Evolutionary conservation across 2,113 vertebrate species (phyloP).

Genomic region (Notothenia coriiceps): DNA sequence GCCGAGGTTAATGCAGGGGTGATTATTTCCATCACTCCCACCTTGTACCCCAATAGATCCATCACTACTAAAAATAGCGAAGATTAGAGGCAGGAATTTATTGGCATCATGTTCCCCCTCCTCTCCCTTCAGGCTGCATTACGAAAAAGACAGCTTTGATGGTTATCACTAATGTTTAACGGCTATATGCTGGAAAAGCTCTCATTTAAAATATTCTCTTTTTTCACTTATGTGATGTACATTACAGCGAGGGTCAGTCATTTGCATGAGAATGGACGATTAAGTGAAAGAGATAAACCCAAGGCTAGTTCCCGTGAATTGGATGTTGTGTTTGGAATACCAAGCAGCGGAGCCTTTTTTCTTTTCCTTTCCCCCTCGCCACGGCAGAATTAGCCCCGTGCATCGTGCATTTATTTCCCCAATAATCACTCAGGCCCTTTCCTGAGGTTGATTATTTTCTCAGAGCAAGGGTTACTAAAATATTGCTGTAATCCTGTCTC

Average conservation of each 20-base stretch:
- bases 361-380: constrained; percentile 7
- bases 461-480: constrained; percentile 78
- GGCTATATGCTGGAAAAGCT: constrained; percentile 58
- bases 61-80: constrained; percentile 32
- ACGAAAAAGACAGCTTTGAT: constrained; percentile 45
- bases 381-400: constrained; percentile 65
- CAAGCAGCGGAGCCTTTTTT: constrained; percentile 60
- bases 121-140: constrained; percentile 1
- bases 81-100: constrained; percentile 19
- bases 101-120: constrained; percentile 27
- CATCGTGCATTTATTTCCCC: constrained; percentile 73
- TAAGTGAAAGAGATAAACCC: constrained; percentile 79
- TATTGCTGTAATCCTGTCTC: constrained; percentile 78
- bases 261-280: constrained; percentile 80
- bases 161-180: constrained; percentile 71
- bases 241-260: constrained; percentile 76
- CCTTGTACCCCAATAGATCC: constrained; percentile 21
- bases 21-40: constrained; percentile 40
- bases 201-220: constrained; percentile 55
- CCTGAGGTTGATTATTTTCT: constrained; percentile 76
- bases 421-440: constrained; percentile 67
- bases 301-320: constrained; percentile 76
- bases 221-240: constrained; percentile 78
- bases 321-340: constrained; percentile 73
- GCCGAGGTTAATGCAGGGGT: constrained; percentile 53